A percentile compares a stretch with the other conserved stretches of the same genome.
Conservation (phyloP, 2,113 vertebrate genomes). For the Okapia johnstoni region DNA sequence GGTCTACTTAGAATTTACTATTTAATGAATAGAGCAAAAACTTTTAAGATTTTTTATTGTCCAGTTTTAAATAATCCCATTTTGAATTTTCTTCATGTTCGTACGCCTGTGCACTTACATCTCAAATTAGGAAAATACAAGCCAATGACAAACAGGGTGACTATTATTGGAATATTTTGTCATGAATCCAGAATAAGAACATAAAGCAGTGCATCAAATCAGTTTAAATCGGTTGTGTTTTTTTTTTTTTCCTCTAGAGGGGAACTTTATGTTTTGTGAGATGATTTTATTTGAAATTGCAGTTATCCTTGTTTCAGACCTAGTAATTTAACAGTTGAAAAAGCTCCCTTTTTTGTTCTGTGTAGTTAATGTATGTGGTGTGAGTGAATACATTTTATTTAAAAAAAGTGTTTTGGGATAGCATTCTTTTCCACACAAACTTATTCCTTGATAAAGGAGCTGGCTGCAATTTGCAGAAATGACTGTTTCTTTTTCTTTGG, state of each 20-base stretch:
- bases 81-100: conserved; percentile 26
- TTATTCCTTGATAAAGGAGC: conserved; percentile 67
- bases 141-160: neutral
- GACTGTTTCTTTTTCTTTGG: conserved; percentile 69
- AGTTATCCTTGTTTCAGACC: conserved; percentile 42
- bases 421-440: conserved; percentile 70
- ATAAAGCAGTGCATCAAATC: neutral
- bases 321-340: conserved; percentile 42
- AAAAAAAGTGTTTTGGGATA: conserved; percentile 61
- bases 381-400: conserved; percentile 61
- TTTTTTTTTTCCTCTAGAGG: neutral
- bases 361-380: conserved; percentile 46
- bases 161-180: neutral
- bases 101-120: neutral
- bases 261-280: conserved; percentile 49
- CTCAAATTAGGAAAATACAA: neutral
- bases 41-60: neutral
- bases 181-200: neutral
- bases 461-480: conserved; percentile 71
- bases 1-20: neutral
- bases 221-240: neutral
- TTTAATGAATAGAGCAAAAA: neutral
- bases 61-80: neutral
- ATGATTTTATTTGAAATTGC: conserved; percentile 64
- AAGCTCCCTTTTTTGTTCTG: conserved; percentile 34